Conservation (phyloP, 2,797 vertebrate genomes). For the Channa striata region DNA sequence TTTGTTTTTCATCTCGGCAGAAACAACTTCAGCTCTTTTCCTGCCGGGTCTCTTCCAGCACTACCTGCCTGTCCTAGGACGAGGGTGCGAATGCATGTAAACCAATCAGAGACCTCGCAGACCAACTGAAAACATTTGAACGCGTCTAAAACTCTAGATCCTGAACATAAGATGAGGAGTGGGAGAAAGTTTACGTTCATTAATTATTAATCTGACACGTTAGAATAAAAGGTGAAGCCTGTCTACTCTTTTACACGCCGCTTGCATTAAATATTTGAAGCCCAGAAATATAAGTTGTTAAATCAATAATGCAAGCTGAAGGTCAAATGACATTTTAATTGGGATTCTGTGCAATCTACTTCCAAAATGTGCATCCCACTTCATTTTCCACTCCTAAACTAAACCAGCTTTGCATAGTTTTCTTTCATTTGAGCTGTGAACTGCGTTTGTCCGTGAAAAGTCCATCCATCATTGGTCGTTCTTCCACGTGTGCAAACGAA, state of each 20-base stretch:
- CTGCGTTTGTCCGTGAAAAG: no score
- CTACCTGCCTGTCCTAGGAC: neutral
- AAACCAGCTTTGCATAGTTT: neutral
- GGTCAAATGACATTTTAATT: no score
- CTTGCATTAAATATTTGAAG: neutral
- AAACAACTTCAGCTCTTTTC: constrained; percentile 5
- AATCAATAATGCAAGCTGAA: no score
- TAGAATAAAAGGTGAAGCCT: neutral
- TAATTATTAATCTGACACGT: constrained; percentile 9
- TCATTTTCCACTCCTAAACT: neutral
- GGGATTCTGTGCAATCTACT: no score
- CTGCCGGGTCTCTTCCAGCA: no score
- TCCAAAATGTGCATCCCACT: neutral
- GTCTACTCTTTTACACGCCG: neutral
- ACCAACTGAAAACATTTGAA: no score
- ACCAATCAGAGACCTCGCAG: no score
- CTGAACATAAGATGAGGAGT: constrained; percentile 1
- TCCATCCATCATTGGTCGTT: neutral
- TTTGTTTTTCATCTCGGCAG: constrained; percentile 10
- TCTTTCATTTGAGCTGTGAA: no score
- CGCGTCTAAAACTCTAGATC: neutral
- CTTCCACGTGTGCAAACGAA: neutral
- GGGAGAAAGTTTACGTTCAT: neutral
- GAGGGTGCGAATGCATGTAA: neutral
- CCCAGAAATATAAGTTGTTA: no score